Base-by-base conservation (phyloP, 2,888 invertebrate genomes). In the Ophion obscuratus region DNA sequence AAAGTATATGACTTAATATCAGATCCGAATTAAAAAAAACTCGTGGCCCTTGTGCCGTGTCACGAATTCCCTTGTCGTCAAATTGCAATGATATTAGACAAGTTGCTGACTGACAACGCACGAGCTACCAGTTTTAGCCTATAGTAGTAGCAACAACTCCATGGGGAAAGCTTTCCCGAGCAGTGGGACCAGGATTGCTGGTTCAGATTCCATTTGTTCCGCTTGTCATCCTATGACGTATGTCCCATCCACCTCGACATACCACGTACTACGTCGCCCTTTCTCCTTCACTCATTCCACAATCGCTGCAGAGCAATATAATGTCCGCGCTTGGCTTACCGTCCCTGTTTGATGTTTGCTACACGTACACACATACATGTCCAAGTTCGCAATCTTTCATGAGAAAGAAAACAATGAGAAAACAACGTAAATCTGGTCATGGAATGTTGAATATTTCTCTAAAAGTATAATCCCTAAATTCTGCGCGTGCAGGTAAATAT, bases 181-280 rank as follows among this genome's bases (percentile, higher is more conserved):
- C 76, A 68, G 80, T 77, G 77, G 82, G 57, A 85, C 70, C 20
- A 91, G 93, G 91, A 93, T 92, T 92, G 93, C 94, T 94, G 92
- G 92, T 94, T 93, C 93, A 93, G 93, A 93, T 93, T 94, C 93
- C 93, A 94, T 94, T 94, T 93, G 94, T 94, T 94, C 93, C 94
- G 93, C 92, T 91, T 93, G 93, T 94, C 94, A 92, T 88, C 90
- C 89, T 91, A 91, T 94, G 93, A 94, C 93, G 90, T 91, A 93
- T 92, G 91, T 92, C 91, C 93, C 89, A 92, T 92, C 91, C 90
- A 89, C 87, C 91, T 89, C 90, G 89, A 89, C 89, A 87, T 88
- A 87, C 88, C 83, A 88, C 87, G 17, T 61, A 61, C 61, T 17
- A 4, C 61, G 24, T 24, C 24, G 78, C 85, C 89, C 89, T 89